Evolutionary conservation across 2,797 vertebrate genomes (phyloP).

Genomic region (Manis pentadactyla): DNA sequence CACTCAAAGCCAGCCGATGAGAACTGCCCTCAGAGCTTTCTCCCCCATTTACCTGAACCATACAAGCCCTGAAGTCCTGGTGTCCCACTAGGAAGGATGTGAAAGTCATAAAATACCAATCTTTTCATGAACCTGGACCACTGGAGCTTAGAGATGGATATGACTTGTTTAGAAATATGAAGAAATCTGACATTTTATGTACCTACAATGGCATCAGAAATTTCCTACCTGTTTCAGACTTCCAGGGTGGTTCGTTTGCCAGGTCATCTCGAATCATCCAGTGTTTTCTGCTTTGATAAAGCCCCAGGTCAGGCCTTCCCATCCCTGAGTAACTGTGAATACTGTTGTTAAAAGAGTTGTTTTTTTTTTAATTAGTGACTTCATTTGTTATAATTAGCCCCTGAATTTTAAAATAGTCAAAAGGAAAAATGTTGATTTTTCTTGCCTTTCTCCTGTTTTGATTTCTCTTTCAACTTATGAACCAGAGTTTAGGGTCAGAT

Average conservation of each 20-base stretch:
- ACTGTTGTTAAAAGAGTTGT: background rate
- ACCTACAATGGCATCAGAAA: background rate
- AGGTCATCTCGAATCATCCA: background rate
- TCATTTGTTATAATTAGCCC: background rate
- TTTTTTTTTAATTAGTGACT: background rate
- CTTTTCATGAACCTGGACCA: background rate
- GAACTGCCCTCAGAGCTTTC: background rate
- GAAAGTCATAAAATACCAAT: background rate
- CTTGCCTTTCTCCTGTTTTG: background rate
- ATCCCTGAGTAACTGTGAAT: background rate
- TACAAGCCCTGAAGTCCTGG: background rate
- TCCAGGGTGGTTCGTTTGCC: background rate
- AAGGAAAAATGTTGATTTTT: background rate
- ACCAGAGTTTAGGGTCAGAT: background rate
- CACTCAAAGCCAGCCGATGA: background rate
- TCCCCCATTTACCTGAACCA: background rate
- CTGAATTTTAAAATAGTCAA: conserved; percentile 2
- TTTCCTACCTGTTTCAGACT: background rate
- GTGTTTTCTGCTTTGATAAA: no score
- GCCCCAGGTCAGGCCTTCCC: no score
- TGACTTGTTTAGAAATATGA: background rate
- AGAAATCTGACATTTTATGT: background rate
- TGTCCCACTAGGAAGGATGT: background rate
- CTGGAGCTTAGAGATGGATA: background rate
- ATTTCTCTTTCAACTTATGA: conserved; percentile 38